These are phyloP conservation scores for Coilia nasus DNA, from an alignment of 2,797 vertebrate genomes.

Conservation along the genomic window DNA sequence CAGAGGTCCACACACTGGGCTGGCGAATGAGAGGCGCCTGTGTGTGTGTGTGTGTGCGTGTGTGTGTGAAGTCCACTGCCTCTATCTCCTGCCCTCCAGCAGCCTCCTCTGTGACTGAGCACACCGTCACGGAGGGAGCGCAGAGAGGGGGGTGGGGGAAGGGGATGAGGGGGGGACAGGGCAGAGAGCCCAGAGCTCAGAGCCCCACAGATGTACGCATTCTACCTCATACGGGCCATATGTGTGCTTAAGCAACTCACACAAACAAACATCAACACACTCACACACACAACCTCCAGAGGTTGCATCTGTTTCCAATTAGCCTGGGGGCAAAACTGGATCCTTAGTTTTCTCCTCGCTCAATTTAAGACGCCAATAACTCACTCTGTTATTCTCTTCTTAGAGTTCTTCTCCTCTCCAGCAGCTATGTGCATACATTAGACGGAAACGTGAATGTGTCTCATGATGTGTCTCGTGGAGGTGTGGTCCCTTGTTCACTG, in stretches of 20 bases:
- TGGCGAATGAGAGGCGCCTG: background rate
- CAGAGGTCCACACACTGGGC: background rate
- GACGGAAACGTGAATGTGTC: no score
- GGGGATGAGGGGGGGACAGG: background rate
- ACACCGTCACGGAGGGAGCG: constrained; percentile 1
- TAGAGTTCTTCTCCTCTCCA: background rate
- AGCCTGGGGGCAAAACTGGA: constrained; percentile 20
- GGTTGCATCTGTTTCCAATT: constrained; percentile 46
- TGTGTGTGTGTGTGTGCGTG: constrained; percentile 20
- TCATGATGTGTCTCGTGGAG: background rate
- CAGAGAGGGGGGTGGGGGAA: background rate
- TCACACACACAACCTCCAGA: background rate
- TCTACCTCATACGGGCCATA: background rate
- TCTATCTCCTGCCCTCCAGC: background rate
- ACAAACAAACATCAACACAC: background rate
- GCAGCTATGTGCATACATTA: no score
- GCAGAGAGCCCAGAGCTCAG: background rate
- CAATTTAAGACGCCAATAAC: constrained; percentile 12
- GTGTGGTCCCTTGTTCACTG: background rate
- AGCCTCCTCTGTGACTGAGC: background rate
- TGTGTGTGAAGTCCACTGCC: constrained; percentile 22
- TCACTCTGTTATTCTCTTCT: background rate
- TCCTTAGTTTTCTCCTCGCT: constrained; percentile 19
- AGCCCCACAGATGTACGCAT: constrained; percentile 2
- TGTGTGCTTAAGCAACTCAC: background rate